phyloP scores from a whole-genome alignment of 2,797 vertebrate genomes.

The Falco cherrug region DNA sequence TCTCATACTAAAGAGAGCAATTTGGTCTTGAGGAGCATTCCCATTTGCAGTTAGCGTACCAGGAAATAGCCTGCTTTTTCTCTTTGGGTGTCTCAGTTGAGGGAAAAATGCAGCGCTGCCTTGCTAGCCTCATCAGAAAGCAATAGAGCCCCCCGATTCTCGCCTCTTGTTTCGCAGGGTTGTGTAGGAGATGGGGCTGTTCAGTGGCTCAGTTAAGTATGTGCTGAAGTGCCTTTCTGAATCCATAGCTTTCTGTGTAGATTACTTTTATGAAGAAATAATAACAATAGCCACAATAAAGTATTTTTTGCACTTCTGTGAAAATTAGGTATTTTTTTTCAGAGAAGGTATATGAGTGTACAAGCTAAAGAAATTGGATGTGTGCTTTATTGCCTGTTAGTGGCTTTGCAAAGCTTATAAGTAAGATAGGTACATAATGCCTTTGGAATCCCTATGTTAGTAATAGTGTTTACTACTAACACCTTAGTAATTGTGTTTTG shows the following conservation, averaged over 20 bases:
- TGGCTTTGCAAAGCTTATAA: not conserved
- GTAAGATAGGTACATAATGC: not conserved
- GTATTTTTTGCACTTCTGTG: not conserved
- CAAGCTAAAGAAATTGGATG: not conserved
- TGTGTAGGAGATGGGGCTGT: not conserved
- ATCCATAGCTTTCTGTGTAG: not conserved
- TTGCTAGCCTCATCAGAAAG: not conserved
- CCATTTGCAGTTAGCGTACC: not conserved
- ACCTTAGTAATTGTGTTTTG: not conserved
- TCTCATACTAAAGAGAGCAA: not conserved
- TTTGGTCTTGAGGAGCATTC: not conserved
- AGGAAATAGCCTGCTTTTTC: not conserved
- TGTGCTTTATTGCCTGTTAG: not conserved
- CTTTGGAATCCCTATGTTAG: not conserved
- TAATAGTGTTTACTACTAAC: not conserved
- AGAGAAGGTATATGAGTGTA: not conserved
- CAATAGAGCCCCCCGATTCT: not conserved
- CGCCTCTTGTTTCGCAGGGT: not conserved
- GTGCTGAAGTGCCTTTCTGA: not conserved
- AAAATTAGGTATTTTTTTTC: not conserved
- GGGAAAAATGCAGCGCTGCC: not conserved
- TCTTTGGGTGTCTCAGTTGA: not conserved
- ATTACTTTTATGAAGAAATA: slow-evolving; percentile 6
- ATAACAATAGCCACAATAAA: not conserved
- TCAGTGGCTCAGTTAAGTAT: not conserved